Conservation (phyloP, 2,888 invertebrate genomes). For the Chalcosyrphus nemorum region DNA sequence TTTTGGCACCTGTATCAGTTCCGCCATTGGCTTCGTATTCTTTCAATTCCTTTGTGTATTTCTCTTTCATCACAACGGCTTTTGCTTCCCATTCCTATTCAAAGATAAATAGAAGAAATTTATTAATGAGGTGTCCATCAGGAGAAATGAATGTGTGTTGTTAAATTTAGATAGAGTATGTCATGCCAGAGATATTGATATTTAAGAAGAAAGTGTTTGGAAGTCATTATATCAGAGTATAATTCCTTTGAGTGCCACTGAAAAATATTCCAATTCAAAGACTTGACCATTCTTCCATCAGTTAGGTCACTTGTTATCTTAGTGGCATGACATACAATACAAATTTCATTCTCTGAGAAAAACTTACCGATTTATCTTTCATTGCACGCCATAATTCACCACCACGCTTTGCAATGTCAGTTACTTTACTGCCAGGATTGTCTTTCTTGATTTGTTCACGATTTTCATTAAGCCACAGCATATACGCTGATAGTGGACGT, state of each 20-base stretch:
- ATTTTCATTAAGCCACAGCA: constrained; percentile 96
- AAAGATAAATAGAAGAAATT: constrained; percentile 1
- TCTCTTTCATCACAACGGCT: constrained; percentile 93
- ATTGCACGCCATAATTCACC: constrained; percentile 97
- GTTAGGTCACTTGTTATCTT: too few relatives aligned
- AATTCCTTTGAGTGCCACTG: too few relatives aligned
- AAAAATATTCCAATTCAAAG: too few relatives aligned
- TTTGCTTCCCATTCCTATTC: constrained; percentile 98
- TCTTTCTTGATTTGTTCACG: constrained; percentile 94
- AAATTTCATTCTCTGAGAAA: too few relatives aligned
- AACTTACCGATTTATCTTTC: constrained; percentile 91
- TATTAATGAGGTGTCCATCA: too few relatives aligned
- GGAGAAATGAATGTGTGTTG: too few relatives aligned
- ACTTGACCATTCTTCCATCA: too few relatives aligned
- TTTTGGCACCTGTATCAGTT: constrained; percentile 84
- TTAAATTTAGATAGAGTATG: too few relatives aligned
- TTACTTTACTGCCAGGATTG: constrained; percentile 94
- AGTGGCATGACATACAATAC: too few relatives aligned
- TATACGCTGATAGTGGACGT: constrained; percentile 95
- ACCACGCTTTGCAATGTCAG: constrained; percentile 96
- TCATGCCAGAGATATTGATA: too few relatives aligned
- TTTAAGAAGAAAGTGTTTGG: background rate
- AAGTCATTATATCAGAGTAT: too few relatives aligned
- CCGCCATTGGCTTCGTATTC: constrained; percentile 93
- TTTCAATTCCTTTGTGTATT: constrained; percentile 93